Conservation (phyloP, 1,140 invertebrate species). For the Callitettix versicolor region DNA sequence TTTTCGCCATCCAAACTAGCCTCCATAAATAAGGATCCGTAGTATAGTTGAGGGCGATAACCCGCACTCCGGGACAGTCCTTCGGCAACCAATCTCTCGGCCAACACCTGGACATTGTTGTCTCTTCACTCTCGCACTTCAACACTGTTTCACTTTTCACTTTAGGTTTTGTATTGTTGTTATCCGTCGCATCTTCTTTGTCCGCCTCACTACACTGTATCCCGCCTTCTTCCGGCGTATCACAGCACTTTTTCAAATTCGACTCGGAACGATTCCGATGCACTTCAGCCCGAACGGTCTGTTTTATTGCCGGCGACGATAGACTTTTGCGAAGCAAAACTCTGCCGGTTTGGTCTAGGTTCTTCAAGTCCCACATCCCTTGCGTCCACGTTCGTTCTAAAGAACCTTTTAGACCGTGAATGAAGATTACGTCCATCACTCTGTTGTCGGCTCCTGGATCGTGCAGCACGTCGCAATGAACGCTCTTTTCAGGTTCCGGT, state of each 20-base stretch:
- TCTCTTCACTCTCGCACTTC: not conserved
- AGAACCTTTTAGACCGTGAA: constrained; percentile 46
- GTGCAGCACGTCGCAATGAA: constrained; percentile 25
- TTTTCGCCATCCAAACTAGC: constrained; percentile 52
- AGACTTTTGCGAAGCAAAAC: constrained; percentile 10
- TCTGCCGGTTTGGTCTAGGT: not conserved
- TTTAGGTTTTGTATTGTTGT: not conserved
- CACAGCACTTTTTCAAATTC: not conserved
- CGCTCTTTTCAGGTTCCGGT: constrained; percentile 17
- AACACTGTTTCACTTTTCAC: not conserved
- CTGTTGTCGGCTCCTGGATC: constrained; percentile 21
- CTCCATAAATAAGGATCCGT: constrained; percentile 57
- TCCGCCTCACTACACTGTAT: not conserved
- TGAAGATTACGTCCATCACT: constrained; percentile 44
- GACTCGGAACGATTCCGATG: constrained; percentile 1
- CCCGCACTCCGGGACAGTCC: constrained; percentile 51
- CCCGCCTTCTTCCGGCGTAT: not conserved
- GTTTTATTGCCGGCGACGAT: constrained; percentile 5
- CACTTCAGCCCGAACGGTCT: not conserved
- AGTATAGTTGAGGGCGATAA: constrained; percentile 58
- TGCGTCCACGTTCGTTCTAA: constrained; percentile 45
- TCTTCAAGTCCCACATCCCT: constrained; percentile 35
- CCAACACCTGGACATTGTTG: constrained; percentile 48
- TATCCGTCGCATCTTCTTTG: not conserved
- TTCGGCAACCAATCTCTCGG: constrained; percentile 54